phyloP scores from a whole-genome alignment of 2,888 invertebrate species.

The Bibio marci region DNA sequence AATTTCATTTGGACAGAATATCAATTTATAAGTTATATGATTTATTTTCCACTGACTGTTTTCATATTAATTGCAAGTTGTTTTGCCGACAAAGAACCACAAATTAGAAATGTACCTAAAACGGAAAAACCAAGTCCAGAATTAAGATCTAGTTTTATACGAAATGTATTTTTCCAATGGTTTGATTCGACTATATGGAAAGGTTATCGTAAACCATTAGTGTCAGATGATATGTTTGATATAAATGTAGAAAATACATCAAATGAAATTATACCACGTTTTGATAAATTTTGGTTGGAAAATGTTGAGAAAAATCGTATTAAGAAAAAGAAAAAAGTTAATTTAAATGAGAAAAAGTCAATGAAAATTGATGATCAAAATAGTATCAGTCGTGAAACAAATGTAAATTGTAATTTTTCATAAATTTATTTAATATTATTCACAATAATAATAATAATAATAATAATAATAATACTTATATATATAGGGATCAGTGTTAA shows the following conservation, averaged over 20 bases:
- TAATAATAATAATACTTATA: no score
- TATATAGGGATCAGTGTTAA: slow-evolving; percentile 5
- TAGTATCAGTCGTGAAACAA: not conserved
- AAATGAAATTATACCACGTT: slow-evolving; percentile 15
- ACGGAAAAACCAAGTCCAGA: slow-evolving; percentile 34
- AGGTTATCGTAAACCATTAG: slow-evolving; percentile 33
- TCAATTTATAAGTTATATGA: slow-evolving; percentile 18
- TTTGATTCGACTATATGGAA: slow-evolving; percentile 32
- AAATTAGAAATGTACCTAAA: no score
- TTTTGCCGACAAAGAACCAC: slow-evolving; percentile 23
- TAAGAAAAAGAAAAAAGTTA: no score
- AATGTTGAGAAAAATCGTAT: no score
- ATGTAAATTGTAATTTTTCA: no score
- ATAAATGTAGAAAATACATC: slow-evolving; percentile 32
- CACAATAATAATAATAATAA: no score
- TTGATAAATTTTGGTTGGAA: slow-evolving; percentile 32
- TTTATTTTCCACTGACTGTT: slow-evolving; percentile 22
- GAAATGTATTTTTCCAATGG: slow-evolving; percentile 37
- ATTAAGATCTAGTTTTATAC: slow-evolving; percentile 32
- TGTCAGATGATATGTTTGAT: slow-evolving; percentile 35
- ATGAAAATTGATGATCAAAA: no score
- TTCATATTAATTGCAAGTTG: slow-evolving; percentile 22
- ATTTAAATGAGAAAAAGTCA: no score
- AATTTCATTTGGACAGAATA: slow-evolving; percentile 8
- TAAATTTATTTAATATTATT: no score